phyloP scores from a whole-genome alignment of 2,797 vertebrate genomes.

The Odontamblyopus rebecca region DNA sequence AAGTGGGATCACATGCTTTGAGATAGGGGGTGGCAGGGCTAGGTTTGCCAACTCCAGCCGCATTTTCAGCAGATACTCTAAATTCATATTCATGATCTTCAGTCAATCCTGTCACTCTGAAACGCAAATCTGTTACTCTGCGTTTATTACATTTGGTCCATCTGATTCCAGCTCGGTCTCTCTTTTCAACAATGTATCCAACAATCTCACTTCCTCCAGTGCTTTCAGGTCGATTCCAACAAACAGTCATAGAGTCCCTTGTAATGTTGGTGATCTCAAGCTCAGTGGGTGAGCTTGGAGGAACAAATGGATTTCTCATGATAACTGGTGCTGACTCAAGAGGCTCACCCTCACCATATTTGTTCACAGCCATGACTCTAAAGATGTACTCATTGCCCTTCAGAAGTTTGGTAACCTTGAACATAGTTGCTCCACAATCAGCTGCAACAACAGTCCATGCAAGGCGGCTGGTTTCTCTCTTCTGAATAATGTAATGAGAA shows the following conservation, averaged over 20 bases:
- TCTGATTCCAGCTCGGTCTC: slow-evolving; percentile 93
- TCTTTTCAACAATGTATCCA: slow-evolving; percentile 94
- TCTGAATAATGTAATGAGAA: slow-evolving; percentile 94
- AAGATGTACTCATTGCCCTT: slow-evolving; percentile 98
- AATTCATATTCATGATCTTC: slow-evolving; percentile 99
- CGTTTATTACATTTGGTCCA: slow-evolving; percentile 99
- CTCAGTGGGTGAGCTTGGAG: slow-evolving; percentile 86
- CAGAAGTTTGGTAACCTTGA: slow-evolving; percentile 96
- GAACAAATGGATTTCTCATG: slow-evolving; percentile 95
- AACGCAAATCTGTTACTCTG: slow-evolving; percentile 92
- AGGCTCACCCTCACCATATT: slow-evolving; percentile 92
- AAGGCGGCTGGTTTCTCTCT: slow-evolving; percentile 96
- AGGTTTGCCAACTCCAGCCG: slow-evolving; percentile 90
- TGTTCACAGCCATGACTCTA: slow-evolving; percentile 97
- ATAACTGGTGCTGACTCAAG: slow-evolving; percentile 92
- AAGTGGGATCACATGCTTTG: slow-evolving; percentile 95
- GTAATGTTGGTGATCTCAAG: slow-evolving; percentile 94
- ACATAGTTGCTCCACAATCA: slow-evolving; percentile 90
- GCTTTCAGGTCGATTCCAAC: slow-evolving; percentile 90
- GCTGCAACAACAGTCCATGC: slow-evolving; percentile 94
- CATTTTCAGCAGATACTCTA: slow-evolving; percentile 96
- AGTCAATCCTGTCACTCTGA: slow-evolving; percentile 92
- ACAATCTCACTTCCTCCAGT: slow-evolving; percentile 93
- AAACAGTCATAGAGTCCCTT: slow-evolving; percentile 97
- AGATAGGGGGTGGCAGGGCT: slow-evolving; percentile 87